These are phyloP conservation scores for Pseudococcus jackbeardsleyi DNA, from an alignment of 2,888 invertebrate genomes.

Conservation along the genomic window DNA sequence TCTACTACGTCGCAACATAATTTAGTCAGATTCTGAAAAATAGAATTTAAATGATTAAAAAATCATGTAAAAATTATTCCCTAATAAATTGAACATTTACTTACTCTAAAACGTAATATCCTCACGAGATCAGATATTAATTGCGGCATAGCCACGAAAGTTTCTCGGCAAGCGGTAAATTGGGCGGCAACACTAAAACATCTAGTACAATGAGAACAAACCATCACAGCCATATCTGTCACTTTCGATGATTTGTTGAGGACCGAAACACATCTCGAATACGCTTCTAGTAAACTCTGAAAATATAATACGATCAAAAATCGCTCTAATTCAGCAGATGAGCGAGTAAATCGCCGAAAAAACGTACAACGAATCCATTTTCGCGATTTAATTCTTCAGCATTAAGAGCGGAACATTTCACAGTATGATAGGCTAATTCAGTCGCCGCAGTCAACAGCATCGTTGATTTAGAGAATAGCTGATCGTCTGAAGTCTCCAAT, in stretches of 20 bases:
- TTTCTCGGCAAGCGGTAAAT: conserved; percentile 90
- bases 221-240: conserved; percentile 86
- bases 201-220: conserved; percentile 87
- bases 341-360: conserved; percentile 67
- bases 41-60: neutral
- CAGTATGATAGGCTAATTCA: conserved; percentile 95
- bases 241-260: conserved; percentile 83
- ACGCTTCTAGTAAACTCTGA: conserved; percentile 87
- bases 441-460: conserved; percentile 91
- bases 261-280: conserved; percentile 94
- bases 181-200: conserved; percentile 97
- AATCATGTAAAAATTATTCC: neutral
- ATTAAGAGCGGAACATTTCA: conserved; percentile 95
- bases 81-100: conserved; percentile 40
- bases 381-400: conserved; percentile 97
- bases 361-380: conserved; percentile 84
- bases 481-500: conserved; percentile 92
- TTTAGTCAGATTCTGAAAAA: conserved; percentile 81
- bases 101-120: conserved; percentile 86
- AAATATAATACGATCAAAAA: conserved; percentile 48
- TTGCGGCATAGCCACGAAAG: conserved; percentile 88
- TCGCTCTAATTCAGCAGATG: neutral
- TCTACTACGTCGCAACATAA: conserved; percentile 90
- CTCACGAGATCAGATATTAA: conserved; percentile 89
- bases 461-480: conserved; percentile 87